Evolutionary conservation across 2,888 invertebrate species (phyloP).

Genomic region (Caenorhabditis zanzibari): DNA sequence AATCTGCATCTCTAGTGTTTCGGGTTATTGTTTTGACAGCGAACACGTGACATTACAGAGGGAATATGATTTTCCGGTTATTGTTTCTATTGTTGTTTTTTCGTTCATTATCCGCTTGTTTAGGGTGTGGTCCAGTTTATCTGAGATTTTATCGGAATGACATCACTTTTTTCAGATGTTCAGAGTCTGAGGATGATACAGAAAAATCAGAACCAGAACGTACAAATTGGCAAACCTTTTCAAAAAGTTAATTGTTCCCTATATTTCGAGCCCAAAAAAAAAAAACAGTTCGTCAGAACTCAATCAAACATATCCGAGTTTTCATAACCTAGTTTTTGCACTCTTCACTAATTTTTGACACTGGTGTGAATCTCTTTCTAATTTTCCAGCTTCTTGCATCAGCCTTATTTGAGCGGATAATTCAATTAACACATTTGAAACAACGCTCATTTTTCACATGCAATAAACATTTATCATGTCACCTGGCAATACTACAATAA

Average conservation of each 20-base stretch:
- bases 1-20: not conserved
- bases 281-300: no score
- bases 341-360: not conserved
- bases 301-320: no score
- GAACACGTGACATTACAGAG: not conserved
- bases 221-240: no score
- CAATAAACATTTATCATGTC: not conserved
- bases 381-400: slow-evolving; percentile 40
- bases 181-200: no score
- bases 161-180: not conserved
- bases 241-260: no score
- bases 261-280: no score
- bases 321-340: not conserved
- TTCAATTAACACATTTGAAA: slow-evolving; percentile 27
- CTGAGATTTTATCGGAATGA: not conserved
- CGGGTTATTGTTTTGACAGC: not conserved
- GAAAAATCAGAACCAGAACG: no score
- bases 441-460: not conserved
- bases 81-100: not conserved
- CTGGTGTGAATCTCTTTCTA: not conserved
- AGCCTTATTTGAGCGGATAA: slow-evolving; percentile 16
- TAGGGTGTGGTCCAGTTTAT: no score
- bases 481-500: not conserved
- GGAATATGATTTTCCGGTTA: not conserved
- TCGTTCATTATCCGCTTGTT: not conserved